Evolutionary conservation across 1,140 invertebrate genomes (phyloP).

Genomic region (Parapsyche elsis): DNA sequence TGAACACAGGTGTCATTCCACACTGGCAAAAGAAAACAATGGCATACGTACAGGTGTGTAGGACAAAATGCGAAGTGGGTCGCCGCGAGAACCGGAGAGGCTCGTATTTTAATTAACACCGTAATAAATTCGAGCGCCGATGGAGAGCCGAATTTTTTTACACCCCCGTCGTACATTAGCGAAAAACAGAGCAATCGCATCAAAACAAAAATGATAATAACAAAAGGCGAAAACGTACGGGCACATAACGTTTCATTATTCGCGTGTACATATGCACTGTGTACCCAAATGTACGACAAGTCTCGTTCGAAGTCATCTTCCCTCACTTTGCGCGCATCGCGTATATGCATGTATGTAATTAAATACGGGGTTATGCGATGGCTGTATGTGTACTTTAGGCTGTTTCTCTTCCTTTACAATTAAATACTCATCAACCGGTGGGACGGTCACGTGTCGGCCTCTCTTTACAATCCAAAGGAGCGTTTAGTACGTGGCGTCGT

Average conservation of each 20-base stretch:
- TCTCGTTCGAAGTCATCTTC: too few species aligned
- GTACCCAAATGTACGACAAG: too few species aligned
- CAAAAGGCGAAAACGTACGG: background rate
- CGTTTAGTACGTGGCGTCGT: too few species aligned
- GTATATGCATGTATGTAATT: background rate
- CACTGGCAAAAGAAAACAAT: background rate
- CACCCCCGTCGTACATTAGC: conserved; percentile 30
- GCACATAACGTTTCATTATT: background rate
- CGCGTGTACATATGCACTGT: background rate
- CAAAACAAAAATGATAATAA: conserved; percentile 31
- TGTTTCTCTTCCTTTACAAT: background rate
- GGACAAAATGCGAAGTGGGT: background rate
- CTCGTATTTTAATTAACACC: conserved; percentile 54
- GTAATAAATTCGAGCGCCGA: conserved; percentile 53
- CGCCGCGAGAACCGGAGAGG: background rate
- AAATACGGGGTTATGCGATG: background rate
- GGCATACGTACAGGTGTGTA: background rate
- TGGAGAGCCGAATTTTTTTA: conserved; percentile 50
- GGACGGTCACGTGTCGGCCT: background rate
- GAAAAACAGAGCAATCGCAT: conserved; percentile 47
- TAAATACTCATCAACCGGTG: conserved; percentile 1
- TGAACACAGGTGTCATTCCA: background rate
- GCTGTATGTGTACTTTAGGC: background rate
- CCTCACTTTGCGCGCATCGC: too few species aligned
- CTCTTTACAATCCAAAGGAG: too few species aligned